Conservation (phyloP, 2,113 vertebrate genomes). For the Periophthalmus modestus region DNA sequence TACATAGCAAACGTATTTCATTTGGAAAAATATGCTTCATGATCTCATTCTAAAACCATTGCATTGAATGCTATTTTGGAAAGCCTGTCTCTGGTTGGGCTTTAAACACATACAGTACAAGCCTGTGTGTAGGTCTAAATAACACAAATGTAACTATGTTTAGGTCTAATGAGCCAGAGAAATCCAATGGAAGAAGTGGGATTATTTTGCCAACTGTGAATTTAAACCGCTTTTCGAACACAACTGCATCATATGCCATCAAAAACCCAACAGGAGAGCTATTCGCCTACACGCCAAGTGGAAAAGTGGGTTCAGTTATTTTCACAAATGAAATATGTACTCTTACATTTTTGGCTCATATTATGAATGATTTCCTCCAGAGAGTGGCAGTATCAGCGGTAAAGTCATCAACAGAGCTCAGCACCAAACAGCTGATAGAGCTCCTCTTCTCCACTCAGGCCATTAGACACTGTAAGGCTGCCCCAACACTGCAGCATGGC, state of each 20-base stretch:
- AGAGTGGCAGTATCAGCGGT: constrained; percentile 70
- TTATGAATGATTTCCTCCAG: constrained; percentile 49
- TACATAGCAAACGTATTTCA: neutral
- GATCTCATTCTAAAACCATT: neutral
- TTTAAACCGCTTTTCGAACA: constrained; percentile 83
- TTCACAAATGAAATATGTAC: neutral
- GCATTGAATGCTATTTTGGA: neutral
- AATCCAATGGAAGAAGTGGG: constrained; percentile 74
- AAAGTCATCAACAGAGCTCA: constrained; percentile 74
- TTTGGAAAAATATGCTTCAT: neutral
- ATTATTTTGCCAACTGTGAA: constrained; percentile 80
- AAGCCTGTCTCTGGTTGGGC: neutral
- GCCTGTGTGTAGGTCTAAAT: neutral
- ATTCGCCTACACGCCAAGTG: constrained; percentile 83
- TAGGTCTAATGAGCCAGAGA: constrained; percentile 78
- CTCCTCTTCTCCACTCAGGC: constrained; percentile 79
- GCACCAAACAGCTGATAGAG: constrained; percentile 78
- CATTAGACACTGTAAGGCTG: constrained; percentile 88
- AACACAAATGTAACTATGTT: constrained; percentile 1
- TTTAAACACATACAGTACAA: neutral
- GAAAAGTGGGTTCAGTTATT: constrained; percentile 76
- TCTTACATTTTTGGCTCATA: neutral
- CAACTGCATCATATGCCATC: constrained; percentile 83
- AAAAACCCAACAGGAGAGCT: constrained; percentile 89
- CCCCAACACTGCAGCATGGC: constrained; percentile 89